phyloP scores from a whole-genome alignment of 2,888 invertebrate genomes.

The Hermaeophaga mercurialis region DNA sequence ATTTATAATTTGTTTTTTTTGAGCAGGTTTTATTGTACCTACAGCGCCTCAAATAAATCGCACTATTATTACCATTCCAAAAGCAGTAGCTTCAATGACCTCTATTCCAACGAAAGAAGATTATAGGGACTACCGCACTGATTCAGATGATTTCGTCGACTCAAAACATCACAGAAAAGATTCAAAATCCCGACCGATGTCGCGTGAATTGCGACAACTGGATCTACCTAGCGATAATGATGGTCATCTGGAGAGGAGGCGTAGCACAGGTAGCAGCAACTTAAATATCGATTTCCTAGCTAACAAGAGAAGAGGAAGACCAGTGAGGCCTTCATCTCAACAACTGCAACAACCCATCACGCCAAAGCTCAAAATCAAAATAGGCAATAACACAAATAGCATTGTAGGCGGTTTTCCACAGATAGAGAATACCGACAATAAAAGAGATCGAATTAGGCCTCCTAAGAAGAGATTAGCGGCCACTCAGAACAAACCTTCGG shows the following conservation, averaged over 20 bases:
- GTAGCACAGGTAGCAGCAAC: slow-evolving; percentile 54
- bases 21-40: slow-evolving; percentile 61
- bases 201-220: slow-evolving; percentile 68
- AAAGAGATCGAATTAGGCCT: slow-evolving; percentile 66
- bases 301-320: slow-evolving; percentile 55
- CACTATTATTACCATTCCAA: slow-evolving; percentile 81
- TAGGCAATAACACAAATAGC: slow-evolving; percentile 61
- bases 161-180: slow-evolving; percentile 71
- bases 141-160: slow-evolving; percentile 61
- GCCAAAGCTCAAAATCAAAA: slow-evolving; percentile 74
- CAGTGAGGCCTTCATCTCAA: slow-evolving; percentile 50
- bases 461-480: slow-evolving; percentile 79
- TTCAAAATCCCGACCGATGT: slow-evolving; percentile 60
- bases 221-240: slow-evolving; percentile 66
- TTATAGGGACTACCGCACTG: slow-evolving; percentile 65
- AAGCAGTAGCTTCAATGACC: slow-evolving; percentile 88
- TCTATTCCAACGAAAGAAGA: slow-evolving; percentile 85
- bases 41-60: slow-evolving; percentile 67
- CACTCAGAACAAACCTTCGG: slow-evolving; percentile 61
- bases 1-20: not conserved
- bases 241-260: slow-evolving; percentile 60
- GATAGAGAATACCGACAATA: slow-evolving; percentile 57
- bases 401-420: slow-evolving; percentile 52
- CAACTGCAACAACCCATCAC: slow-evolving; percentile 33
- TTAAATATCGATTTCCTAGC: slow-evolving; percentile 45